These are phyloP conservation scores for Prietella phreatophila DNA, from an alignment of 2,113 vertebrate genomes.

Conservation along the genomic window DNA sequence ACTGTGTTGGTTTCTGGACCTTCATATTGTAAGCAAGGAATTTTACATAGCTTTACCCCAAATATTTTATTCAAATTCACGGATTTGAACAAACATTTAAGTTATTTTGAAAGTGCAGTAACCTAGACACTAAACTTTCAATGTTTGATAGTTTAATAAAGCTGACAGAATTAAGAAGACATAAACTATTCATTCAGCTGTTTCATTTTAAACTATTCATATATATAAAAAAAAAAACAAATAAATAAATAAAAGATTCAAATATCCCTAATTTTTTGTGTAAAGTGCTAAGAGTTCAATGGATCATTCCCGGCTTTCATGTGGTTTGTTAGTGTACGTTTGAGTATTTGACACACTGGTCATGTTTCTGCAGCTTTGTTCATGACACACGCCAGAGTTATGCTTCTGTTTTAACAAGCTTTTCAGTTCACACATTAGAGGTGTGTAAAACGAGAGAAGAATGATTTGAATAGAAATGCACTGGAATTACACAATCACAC, in stretches of 20 bases:
- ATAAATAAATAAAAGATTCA: no score
- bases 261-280: neutral
- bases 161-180: no score
- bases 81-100: neutral
- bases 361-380: neutral
- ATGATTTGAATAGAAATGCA: neutral
- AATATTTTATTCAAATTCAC: neutral
- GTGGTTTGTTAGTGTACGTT: neutral
- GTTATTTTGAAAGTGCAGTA: neutral
- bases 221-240: no score
- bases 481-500: neutral
- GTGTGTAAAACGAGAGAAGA: neutral
- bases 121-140: neutral
- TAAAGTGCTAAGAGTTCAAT: neutral
- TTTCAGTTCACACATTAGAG: neutral
- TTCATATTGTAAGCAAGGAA: neutral
- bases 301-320: neutral
- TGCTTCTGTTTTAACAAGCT: neutral
- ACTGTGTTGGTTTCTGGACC: neutral
- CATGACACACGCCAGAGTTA: neutral
- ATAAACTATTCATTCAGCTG: no score
- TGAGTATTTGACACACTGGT: neutral
- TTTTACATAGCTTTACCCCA: neutral
- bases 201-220: no score
- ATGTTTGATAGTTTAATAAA: neutral